Conservation (phyloP, 1,140 invertebrate genomes). For the Semibalanus balanoides region DNA sequence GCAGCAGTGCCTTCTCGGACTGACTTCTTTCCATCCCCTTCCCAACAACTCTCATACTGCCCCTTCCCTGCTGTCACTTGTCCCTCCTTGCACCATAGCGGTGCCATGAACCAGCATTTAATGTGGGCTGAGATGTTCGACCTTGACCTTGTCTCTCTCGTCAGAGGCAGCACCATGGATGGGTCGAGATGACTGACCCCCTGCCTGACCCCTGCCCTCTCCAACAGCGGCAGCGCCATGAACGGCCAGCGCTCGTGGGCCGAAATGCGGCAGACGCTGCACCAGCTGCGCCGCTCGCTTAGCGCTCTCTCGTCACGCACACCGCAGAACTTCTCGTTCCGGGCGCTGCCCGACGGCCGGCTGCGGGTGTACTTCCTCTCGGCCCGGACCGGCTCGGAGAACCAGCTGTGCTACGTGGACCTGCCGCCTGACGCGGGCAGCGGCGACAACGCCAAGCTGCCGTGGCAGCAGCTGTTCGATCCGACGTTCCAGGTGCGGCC, state of each 20-base stretch:
- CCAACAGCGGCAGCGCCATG: not conserved
- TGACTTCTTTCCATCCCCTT: no score
- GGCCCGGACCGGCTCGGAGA: not conserved
- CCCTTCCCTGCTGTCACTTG: no score
- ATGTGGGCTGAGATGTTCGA: no score
- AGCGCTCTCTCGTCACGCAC: not conserved
- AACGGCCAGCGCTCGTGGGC: not conserved
- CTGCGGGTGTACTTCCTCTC: not conserved
- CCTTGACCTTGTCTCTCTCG: no score
- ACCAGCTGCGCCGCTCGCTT: conserved; percentile 4
- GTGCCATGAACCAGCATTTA: no score
- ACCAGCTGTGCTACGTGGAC: conserved; percentile 3
- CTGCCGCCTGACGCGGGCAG: not conserved
- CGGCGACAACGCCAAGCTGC: not conserved
- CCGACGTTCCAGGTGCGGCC: conserved; percentile 1
- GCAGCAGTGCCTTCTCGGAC: no score
- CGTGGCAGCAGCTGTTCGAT: not conserved
- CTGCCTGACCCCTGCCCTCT: no score
- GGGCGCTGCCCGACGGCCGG: not conserved
- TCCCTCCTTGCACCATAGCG: no score
- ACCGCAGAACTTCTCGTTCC: conserved; percentile 3
- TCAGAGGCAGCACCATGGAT: no score
- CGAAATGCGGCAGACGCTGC: conserved; percentile 2
- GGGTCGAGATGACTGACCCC: no score
- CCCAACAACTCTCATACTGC: no score